Percentiles rank a stretch among this genome's conserved stretches.
phyloP scores from a whole-genome alignment of 92 coral and sea anemone species.

The Paragorgia papillata region DNA sequence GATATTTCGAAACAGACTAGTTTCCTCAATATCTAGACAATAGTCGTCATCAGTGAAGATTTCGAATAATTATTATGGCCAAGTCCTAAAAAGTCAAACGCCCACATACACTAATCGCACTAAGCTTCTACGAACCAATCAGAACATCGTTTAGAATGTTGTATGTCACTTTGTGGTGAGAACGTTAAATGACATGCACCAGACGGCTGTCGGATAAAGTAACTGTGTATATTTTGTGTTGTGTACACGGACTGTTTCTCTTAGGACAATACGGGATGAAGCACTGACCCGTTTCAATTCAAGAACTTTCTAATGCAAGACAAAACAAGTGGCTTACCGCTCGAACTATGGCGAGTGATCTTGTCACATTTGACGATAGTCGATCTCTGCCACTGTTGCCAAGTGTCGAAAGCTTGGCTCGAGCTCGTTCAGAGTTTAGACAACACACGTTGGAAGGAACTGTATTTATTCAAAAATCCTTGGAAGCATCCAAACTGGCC shows the following conservation, averaged over 20 bases:
- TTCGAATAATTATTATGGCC: no score
- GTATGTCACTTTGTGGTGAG: background rate
- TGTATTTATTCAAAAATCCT: slow-evolving; percentile 74
- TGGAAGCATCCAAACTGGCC: slow-evolving; percentile 99
- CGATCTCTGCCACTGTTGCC: slow-evolving; percentile 90
- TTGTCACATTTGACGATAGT: slow-evolving; percentile 72
- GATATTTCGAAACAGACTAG: no score
- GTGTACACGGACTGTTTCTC: no score
- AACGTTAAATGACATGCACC: no score
- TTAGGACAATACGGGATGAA: no score
- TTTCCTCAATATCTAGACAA: no score
- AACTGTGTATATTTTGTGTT: no score
- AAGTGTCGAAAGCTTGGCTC: slow-evolving; percentile 91
- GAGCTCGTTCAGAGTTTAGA: slow-evolving; percentile 95
- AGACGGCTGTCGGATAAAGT: no score
- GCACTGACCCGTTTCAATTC: no score
- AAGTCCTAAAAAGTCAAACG: no score
- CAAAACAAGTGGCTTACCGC: slow-evolving; percentile 75
- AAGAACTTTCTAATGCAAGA: slow-evolving; percentile 64
- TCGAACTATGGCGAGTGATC: slow-evolving; percentile 93
- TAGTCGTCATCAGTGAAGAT: no score
- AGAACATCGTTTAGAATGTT: background rate
- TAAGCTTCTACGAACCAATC: background rate
- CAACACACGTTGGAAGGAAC: slow-evolving; percentile 92
- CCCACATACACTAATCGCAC: background rate